phyloP scores from a whole-genome alignment of 2,113 vertebrate species.

The Anarrhichthys ocellatus region DNA sequence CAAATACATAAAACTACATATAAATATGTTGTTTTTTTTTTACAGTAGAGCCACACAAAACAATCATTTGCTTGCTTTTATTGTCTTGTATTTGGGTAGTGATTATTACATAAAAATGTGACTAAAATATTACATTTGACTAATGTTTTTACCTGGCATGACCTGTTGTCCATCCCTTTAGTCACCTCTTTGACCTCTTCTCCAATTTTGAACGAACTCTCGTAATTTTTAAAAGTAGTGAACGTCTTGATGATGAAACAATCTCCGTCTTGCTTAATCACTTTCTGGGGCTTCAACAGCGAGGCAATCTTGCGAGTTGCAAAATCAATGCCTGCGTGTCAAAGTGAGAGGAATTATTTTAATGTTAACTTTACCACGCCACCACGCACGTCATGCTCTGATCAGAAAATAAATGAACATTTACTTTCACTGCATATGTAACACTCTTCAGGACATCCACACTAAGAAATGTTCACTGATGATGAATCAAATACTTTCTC shows the following conservation, averaged over 20 bases:
- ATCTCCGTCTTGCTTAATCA: slow-evolving; percentile 89
- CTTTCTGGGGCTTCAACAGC: slow-evolving; percentile 91
- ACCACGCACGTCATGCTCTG: background rate
- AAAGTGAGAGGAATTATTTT: slow-evolving; percentile 3
- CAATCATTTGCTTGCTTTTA: background rate
- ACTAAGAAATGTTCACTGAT: background rate
- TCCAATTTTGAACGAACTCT: slow-evolving; percentile 84
- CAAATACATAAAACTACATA: background rate
- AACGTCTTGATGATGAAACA: slow-evolving; percentile 86
- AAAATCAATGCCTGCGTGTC: slow-evolving; percentile 87
- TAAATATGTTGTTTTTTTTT: background rate
- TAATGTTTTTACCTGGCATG: slow-evolving; percentile 83
- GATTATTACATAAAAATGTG: background rate
- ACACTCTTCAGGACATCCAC: background rate
- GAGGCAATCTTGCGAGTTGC: slow-evolving; percentile 89
- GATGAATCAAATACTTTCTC: background rate
- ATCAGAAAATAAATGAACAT: background rate
- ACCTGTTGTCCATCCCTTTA: slow-evolving; percentile 90
- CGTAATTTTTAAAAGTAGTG: slow-evolving; percentile 87
- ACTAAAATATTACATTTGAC: background rate
- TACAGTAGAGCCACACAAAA: background rate
- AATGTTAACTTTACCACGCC: background rate
- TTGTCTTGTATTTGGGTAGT: background rate
- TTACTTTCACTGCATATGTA: background rate
- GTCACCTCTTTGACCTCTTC: slow-evolving; percentile 90